These are phyloP conservation scores for Lithophane socia DNA, from an alignment of 2,888 invertebrate genomes.

Conservation along the genomic window DNA sequence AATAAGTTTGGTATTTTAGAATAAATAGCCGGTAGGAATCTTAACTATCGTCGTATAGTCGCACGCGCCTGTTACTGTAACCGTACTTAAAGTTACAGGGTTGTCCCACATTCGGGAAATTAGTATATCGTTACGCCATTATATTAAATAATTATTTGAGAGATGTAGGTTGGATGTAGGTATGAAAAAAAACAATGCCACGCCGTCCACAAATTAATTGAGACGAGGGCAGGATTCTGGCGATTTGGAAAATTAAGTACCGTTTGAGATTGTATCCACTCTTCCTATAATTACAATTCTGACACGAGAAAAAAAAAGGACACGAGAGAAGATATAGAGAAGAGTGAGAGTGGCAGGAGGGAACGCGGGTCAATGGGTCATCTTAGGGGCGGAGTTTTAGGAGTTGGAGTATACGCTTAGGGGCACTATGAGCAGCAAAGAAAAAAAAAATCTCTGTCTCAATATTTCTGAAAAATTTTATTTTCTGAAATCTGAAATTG, in stretches of 20 bases:
- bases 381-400: too few relatives aligned
- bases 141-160: neutral
- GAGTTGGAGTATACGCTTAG: too few relatives aligned
- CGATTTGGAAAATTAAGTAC: neutral
- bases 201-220: neutral
- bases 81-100: conserved; percentile 20
- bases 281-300: neutral
- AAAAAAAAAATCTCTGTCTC: too few relatives aligned
- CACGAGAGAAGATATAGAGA: neutral
- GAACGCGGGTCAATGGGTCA: too few relatives aligned
- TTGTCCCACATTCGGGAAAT: conserved; percentile 7
- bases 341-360: too few relatives aligned
- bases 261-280: neutral
- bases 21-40: conserved; percentile 54
- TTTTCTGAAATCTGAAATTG: too few relatives aligned
- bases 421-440: too few relatives aligned
- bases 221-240: neutral
- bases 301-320: neutral
- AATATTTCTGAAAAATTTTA: too few relatives aligned
- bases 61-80: conserved; percentile 38
- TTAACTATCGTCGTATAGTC: conserved; percentile 46
- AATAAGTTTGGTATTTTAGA: conserved; percentile 55
- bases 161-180: too few relatives aligned
- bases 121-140: neutral
- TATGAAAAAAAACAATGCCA: neutral